Percentiles rank a stretch among this genome's conserved stretches.
Evolutionary conservation across 2,113 vertebrate species (phyloP).

Genomic region (Origma solitaria): DNA sequence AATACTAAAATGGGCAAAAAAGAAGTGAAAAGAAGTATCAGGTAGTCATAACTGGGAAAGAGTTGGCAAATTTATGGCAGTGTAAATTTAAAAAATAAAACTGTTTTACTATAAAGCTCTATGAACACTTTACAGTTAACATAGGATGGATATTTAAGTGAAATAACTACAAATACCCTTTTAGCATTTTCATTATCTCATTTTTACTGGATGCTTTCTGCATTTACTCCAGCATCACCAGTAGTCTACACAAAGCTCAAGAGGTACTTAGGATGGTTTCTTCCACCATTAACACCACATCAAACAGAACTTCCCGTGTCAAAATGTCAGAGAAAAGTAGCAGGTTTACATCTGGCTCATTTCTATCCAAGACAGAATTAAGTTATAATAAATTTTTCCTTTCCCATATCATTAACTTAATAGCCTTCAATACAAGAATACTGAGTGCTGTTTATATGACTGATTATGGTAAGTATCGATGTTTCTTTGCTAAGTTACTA

Average conservation of each 20-base stretch:
- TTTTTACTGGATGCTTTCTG: background rate
- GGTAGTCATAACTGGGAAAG: background rate
- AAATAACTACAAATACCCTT: background rate
- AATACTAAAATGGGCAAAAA: background rate
- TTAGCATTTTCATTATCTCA: background rate
- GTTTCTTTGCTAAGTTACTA: background rate
- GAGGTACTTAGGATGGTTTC: background rate
- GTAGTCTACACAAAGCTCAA: background rate
- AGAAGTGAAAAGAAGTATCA: background rate
- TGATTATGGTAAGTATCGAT: background rate
- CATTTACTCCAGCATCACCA: background rate
- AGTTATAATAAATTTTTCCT: background rate
- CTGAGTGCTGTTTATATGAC: background rate
- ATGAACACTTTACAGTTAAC: background rate
- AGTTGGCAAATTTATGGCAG: background rate
- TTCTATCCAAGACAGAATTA: background rate
- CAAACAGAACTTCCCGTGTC: background rate
- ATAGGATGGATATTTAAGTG: background rate
- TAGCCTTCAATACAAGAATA: background rate
- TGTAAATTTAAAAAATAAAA: background rate
- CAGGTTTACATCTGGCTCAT: background rate
- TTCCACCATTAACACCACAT: background rate
- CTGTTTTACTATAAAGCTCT: background rate
- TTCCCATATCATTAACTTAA: background rate
- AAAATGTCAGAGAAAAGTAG: background rate